These are phyloP conservation scores for Maconellicoccus hirsutus DNA, from an alignment of 1,140 invertebrate species.

Conservation along the genomic window DNA sequence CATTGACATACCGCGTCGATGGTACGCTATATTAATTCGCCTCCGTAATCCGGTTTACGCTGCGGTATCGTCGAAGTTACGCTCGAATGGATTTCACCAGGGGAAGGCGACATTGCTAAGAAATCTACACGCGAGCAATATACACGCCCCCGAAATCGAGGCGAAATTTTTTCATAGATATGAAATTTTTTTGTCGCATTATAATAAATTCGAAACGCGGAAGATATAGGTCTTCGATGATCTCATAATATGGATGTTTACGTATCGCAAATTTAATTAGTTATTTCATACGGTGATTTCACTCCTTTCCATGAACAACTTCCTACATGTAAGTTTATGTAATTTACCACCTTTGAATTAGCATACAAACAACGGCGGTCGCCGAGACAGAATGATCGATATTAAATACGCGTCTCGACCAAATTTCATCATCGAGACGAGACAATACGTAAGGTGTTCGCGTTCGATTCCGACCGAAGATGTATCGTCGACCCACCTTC, in stretches of 20 bases:
- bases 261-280: conserved; percentile 2
- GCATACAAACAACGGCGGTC: background rate
- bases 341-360: background rate
- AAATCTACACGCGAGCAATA: too few species aligned
- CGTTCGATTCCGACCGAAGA: too few species aligned
- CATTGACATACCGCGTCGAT: background rate
- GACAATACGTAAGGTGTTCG: too few species aligned
- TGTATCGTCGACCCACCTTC: too few species aligned
- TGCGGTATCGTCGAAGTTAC: background rate
- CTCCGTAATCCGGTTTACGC: background rate
- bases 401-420: too few species aligned
- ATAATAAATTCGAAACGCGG: background rate
- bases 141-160: background rate
- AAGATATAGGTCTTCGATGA: background rate
- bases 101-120: too few species aligned
- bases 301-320: background rate
- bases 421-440: too few species aligned
- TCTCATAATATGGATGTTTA: background rate
- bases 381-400: too few species aligned
- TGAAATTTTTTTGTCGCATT: background rate
- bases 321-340: background rate
- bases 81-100: background rate
- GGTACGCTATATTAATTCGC: background rate
- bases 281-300: conserved; percentile 3
- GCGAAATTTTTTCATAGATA: background rate